Evolutionary conservation across 2,888 invertebrate species (phyloP).

Genomic region (Agonopterix heracliana): DNA sequence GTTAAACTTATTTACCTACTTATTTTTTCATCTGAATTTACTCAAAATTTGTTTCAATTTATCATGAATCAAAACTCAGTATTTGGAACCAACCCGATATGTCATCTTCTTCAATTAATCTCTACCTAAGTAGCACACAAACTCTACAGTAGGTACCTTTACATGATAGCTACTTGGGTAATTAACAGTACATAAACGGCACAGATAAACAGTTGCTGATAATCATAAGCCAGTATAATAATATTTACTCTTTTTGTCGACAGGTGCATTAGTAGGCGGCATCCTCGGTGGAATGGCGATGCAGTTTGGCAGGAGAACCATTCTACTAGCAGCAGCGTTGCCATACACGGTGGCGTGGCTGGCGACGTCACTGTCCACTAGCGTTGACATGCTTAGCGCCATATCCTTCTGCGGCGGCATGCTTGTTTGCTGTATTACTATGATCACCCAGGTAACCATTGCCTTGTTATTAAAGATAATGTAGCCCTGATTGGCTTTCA

Average conservation of each 20-base stretch:
- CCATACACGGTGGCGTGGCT: conserved; percentile 88
- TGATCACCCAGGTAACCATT: conserved; percentile 80
- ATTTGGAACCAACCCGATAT: too few species aligned
- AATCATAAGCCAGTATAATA: too few species aligned
- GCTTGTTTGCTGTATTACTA: conserved; percentile 83
- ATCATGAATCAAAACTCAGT: too few species aligned
- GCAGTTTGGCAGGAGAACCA: conserved; percentile 82
- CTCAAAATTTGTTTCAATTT: too few species aligned
- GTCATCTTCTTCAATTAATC: too few species aligned
- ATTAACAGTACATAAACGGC: too few species aligned
- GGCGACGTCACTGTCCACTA: conserved; percentile 83
- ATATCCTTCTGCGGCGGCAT: conserved; percentile 89
- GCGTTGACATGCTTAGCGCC: conserved; percentile 84
- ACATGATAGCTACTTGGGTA: too few species aligned
- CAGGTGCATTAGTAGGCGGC: conserved; percentile 88
- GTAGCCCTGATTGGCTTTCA: too few species aligned
- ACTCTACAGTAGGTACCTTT: too few species aligned
- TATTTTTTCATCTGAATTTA: background rate
- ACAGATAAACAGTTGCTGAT: too few species aligned
- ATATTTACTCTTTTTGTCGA: conserved; percentile 2
- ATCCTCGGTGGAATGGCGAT: conserved; percentile 87
- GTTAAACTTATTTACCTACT: background rate
- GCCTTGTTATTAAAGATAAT: too few species aligned
- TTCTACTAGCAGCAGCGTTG: conserved; percentile 80
- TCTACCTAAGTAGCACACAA: too few species aligned